Base-by-base conservation (phyloP, 1,140 invertebrate genomes). In the Drosophila varians region DNA sequence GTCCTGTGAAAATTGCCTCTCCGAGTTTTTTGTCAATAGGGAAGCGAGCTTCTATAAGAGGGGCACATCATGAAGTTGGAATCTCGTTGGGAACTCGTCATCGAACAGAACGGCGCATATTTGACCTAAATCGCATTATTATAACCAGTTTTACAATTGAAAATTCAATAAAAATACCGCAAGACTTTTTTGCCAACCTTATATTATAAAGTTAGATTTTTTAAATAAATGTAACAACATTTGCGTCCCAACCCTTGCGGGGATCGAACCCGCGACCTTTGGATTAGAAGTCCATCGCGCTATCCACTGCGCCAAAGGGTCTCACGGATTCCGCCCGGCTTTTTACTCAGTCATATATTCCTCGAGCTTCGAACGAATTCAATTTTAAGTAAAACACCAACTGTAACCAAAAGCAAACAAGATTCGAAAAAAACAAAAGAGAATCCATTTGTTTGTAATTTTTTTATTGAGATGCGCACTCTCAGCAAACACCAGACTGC, bases 211-310 rank as follows among this genome's bases (percentile, higher is more conserved):
- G 28, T 31, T 31, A 31, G 3, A 31, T 11, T 16, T 38, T 14
- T 19, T 11, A 23, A 12, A 19, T 31, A 6, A 25, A 9, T 16
- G 9, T 9, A 34, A n/a, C 9, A 48, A 2, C n/a, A 16, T 52
- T 40, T 5, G 19, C 2, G 11, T 3, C 12, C 51, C 92, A 93
- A 93, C 93, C 93, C 93, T 93, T 93, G 93, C 93, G 93, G 93
- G 92, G 92, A 93, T 93, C 93, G 93, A 93, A 93, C 93, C 93
- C 92, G 93, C 93, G 92, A 92, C 92, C 92, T 93, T 93, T 93
- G 92, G 92, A 93, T 93, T 93, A 93, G 93, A 93, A 93, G 92
- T 93, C 92, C 92, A 93, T 93, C 92, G 92, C 92, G 92, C 92
- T 93, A 93, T 93, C 92, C 92, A 92, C 92, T 93, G 92, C 92